These are phyloP conservation scores for Tachystola acroxantha DNA, from an alignment of 2,888 invertebrate species.

Conservation along the genomic window DNA sequence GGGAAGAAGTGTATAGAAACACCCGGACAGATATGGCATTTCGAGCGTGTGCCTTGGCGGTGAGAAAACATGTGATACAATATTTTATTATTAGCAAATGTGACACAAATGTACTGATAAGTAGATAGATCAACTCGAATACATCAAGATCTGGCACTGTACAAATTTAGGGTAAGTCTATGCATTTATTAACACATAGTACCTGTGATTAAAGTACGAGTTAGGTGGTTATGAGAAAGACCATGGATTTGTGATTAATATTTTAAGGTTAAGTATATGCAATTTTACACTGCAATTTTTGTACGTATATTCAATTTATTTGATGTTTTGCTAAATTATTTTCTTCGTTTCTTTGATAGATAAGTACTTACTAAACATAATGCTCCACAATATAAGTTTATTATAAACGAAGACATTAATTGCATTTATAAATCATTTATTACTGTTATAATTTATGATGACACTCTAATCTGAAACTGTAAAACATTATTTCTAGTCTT, in stretches of 20 bases:
- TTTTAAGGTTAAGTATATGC: background rate
- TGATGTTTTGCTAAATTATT: background rate
- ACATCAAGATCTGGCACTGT: background rate
- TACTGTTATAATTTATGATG: background rate
- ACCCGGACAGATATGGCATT: constrained; percentile 82
- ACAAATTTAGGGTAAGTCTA: background rate
- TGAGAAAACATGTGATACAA: constrained; percentile 18
- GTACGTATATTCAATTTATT: background rate
- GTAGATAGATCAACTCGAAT: background rate
- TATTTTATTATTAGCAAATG: background rate
- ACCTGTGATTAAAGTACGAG: constrained; percentile 10
- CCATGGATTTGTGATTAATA: constrained; percentile 2
- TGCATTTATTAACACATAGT: constrained; percentile 5
- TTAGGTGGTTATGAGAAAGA: background rate
- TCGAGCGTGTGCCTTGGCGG: constrained; percentile 84
- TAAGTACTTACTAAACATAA: background rate
- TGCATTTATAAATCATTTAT: background rate
- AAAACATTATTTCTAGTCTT: background rate
- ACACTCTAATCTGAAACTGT: background rate
- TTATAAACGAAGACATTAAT: background rate
- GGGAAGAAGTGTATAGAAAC: constrained; percentile 76
- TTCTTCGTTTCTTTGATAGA: background rate
- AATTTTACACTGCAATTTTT: background rate
- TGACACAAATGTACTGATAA: background rate
- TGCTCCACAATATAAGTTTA: background rate